Evolutionary conservation across 1,140 invertebrate species (phyloP), one percentile per base, ranked within the genome.

Genomic region (Subanguina moxae): DNA sequence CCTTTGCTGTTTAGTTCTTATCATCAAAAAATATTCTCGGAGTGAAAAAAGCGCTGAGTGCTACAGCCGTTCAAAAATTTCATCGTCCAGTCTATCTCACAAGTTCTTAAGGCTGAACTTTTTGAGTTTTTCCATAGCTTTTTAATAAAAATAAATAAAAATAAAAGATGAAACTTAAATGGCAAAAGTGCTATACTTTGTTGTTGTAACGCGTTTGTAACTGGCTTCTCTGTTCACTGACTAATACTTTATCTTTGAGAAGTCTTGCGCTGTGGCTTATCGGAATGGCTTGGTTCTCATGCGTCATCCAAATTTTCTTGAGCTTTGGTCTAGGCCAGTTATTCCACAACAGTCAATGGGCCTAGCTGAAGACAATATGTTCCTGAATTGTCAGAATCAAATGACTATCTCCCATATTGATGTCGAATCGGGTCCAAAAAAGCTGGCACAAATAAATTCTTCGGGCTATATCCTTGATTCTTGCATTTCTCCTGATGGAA

Each of bases 401-500:
- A 32, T n/a, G 17, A 27, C 43, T 38, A 21, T 7, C 17, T 57
- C n/a, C 52, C 28, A 8, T 9, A 1, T 25, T 21, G 63, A 70
- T 21, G 68, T 58, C n/a, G 42, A 38, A 38, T 17, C n/a, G 19
- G 38, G 19, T 27, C 45, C 21, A 9, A 56, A 15, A 3, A 19
- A 64, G 19, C 15, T 8, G 15, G 25, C 62, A 48, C 21, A 68
- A 30, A 28, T 42, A 62, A 23, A 56, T 70, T 23, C 42, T 23
- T 9, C 13, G 23, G 3, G 15, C 30, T n/a, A 23, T 46, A 25
- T 38, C 17, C 17, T 68, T 57, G 56, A 70, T 56, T 65, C 62
- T 1, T 67, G 63, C 25, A 70, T 57, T 57, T 70, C 68, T 1
- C 58, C 68, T 19, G 58, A 70, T 68, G 68, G 68, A 8, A 68